Conservation (phyloP, 2,797 vertebrate species). For the Zenarchopterus dispar region DNA sequence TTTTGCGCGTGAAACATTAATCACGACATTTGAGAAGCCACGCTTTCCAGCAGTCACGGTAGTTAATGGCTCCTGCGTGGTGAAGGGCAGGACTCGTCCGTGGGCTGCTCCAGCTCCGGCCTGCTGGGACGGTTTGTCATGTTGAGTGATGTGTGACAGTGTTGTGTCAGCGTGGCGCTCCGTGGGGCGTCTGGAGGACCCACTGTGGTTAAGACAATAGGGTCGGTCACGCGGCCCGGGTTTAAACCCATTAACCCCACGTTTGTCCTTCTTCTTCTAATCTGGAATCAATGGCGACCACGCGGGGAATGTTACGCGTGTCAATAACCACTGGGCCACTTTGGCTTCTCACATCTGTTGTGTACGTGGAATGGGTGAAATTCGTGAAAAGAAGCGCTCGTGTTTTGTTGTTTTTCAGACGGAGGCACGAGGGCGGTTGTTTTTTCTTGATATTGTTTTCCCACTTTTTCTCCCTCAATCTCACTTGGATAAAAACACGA, state of each 20-base stretch:
- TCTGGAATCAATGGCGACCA: constrained; percentile 60
- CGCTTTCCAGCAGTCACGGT: not conserved
- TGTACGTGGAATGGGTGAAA: not conserved
- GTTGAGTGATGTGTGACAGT: constrained; percentile 62
- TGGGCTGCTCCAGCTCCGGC: constrained; percentile 32
- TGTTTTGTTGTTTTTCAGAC: constrained; percentile 48
- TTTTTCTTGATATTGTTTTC: constrained; percentile 11
- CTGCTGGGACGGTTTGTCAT: constrained; percentile 31
- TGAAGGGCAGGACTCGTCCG: constrained; percentile 26
- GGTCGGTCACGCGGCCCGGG: constrained; percentile 47
- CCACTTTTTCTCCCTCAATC: constrained; percentile 10
- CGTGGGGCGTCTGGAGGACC: constrained; percentile 19
- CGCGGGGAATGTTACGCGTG: constrained; percentile 44
- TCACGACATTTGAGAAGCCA: not conserved
- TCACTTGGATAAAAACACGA: constrained; percentile 58
- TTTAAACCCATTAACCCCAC: constrained; percentile 71
- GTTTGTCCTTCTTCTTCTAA: constrained; percentile 56
- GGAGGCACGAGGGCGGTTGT: constrained; percentile 50
- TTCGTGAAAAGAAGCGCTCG: constrained; percentile 26
- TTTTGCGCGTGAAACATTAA: too few relatives aligned
- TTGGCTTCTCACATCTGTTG: constrained; percentile 29
- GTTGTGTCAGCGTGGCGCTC: constrained; percentile 50
- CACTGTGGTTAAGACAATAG: constrained; percentile 28
- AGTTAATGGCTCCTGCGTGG: not conserved
- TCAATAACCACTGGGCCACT: constrained; percentile 48